These are phyloP conservation scores for Scelioninae gen. 2 DNA, from an alignment of 2,888 invertebrate species.

Conservation along the genomic window DNA sequence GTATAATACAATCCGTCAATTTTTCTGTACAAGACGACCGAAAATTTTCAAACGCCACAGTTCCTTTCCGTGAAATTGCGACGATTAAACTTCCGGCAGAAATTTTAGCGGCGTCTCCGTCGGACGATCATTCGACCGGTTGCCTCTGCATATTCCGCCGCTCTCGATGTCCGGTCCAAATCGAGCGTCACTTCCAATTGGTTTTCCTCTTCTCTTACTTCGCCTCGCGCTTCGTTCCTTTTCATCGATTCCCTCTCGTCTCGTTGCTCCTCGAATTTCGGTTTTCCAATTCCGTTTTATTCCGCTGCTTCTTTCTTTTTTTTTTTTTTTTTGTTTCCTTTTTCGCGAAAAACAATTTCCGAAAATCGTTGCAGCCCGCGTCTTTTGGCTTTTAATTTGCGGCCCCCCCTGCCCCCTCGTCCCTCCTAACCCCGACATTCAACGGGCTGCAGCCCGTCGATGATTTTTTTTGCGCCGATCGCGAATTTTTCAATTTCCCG, in stretches of 20 bases:
- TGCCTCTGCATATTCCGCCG: slow-evolving; percentile 17
- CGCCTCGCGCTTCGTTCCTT: slow-evolving; percentile 30
- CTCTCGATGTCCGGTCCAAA: slow-evolving; percentile 29
- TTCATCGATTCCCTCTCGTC: slow-evolving; percentile 31
- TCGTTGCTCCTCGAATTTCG: slow-evolving; percentile 1
- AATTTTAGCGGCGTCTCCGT: slow-evolving; percentile 25
- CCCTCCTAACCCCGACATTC: slow-evolving; percentile 49
- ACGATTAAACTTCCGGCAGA: slow-evolving; percentile 24
- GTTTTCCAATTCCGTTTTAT: slow-evolving; percentile 42
- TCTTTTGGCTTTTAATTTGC: slow-evolving; percentile 47
- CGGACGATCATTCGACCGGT: slow-evolving; percentile 24
- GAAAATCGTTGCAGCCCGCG: slow-evolving; percentile 42
- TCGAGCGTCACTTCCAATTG: slow-evolving; percentile 41
- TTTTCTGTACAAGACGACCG: background rate
- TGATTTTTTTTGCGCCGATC: slow-evolving; percentile 48
- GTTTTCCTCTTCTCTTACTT: slow-evolving; percentile 25
- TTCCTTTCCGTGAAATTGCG: slow-evolving; percentile 1
- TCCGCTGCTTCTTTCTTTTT: no score
- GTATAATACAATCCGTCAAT: no score
- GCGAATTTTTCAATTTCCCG: slow-evolving; percentile 67
- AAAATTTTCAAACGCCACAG: background rate
- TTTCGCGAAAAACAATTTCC: slow-evolving; percentile 62
- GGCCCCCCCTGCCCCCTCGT: slow-evolving; percentile 1
- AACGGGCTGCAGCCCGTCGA: slow-evolving; percentile 51
- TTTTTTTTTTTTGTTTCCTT: no score